Evolutionary conservation across 2,888 invertebrate species (phyloP).

Genomic region (Andrena bucephala): DNA sequence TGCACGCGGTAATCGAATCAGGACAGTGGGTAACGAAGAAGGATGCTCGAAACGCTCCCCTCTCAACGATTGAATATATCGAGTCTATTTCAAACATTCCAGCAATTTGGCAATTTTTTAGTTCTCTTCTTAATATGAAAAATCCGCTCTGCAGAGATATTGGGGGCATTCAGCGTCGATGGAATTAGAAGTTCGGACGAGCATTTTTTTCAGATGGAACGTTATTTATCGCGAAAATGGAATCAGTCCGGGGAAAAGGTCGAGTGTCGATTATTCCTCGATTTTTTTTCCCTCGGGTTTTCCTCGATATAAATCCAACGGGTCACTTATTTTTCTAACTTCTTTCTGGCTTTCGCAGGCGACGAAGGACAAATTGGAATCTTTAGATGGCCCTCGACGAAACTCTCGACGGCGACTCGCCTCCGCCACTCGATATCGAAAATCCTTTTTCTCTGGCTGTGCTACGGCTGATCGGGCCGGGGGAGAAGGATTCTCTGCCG

Average conservation of each 20-base stretch:
- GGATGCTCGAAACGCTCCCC: too few relatives aligned
- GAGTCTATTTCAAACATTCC: too few relatives aligned
- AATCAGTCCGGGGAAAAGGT: not conserved
- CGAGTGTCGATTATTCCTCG: not conserved
- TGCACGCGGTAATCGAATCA: not conserved
- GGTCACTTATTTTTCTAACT: not conserved
- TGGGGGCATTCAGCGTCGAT: too few relatives aligned
- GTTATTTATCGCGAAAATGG: slow-evolving; percentile 11
- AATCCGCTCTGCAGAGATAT: too few relatives aligned
- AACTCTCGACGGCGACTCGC: slow-evolving; percentile 32
- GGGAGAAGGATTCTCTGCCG: slow-evolving; percentile 5
- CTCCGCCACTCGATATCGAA: slow-evolving; percentile 43
- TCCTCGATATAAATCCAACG: not conserved
- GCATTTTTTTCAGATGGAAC: not conserved
- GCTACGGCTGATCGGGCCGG: slow-evolving; percentile 17
- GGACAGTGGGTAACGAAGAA: too few relatives aligned
- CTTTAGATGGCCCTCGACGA: slow-evolving; percentile 31
- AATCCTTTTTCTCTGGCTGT: slow-evolving; percentile 31
- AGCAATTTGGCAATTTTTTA: too few relatives aligned
- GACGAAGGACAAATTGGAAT: slow-evolving; percentile 56
- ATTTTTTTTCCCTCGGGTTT: not conserved
- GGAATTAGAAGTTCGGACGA: too few relatives aligned
- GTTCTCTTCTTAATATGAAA: too few relatives aligned
- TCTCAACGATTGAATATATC: too few relatives aligned
- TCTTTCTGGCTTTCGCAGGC: slow-evolving; percentile 3